Evolutionary conservation across 30 jellyfish, hydroid and myxozoan species (phyloP).

Genomic region (Haliclystus octoradiatus): DNA sequence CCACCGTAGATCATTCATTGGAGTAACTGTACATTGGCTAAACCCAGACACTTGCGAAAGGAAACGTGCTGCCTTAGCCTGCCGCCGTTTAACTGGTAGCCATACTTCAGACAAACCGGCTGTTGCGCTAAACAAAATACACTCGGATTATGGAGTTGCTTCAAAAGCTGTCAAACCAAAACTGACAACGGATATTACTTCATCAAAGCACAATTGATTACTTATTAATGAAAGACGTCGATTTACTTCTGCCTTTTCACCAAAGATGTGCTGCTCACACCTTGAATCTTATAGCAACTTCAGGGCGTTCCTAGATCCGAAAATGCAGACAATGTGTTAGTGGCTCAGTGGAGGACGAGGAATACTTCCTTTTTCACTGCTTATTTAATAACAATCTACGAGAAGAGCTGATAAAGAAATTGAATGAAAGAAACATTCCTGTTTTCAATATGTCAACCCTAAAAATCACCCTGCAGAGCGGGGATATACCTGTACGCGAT

Average conservation of each 20-base stretch:
- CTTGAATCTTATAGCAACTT: conserved; percentile 5
- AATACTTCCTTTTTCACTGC: too few relatives aligned
- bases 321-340: too few relatives aligned
- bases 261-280: conserved; percentile 18
- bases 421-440: too few relatives aligned
- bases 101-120: conserved; percentile 7
- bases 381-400: too few relatives aligned
- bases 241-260: conserved; percentile 4
- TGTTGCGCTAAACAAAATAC: background rate
- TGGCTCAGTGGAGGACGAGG: too few relatives aligned
- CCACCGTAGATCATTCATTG: conserved; percentile 5
- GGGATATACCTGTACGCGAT: too few relatives aligned
- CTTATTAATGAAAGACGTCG: background rate
- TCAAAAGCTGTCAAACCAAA: conserved; percentile 6
- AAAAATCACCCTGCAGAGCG: too few relatives aligned
- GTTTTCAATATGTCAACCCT: too few relatives aligned
- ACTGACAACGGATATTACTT: conserved; percentile 9
- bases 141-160: conserved; percentile 8
- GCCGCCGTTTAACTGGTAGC: background rate
- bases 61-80: conserved; percentile 2
- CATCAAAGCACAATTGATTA: background rate
- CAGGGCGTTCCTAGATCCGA: too few relatives aligned
- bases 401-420: background rate
- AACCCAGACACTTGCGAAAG: conserved; percentile 1
- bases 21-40: conserved; percentile 9